phyloP scores from a whole-genome alignment of 1,140 invertebrate species.

The Bombus impatiens region DNA sequence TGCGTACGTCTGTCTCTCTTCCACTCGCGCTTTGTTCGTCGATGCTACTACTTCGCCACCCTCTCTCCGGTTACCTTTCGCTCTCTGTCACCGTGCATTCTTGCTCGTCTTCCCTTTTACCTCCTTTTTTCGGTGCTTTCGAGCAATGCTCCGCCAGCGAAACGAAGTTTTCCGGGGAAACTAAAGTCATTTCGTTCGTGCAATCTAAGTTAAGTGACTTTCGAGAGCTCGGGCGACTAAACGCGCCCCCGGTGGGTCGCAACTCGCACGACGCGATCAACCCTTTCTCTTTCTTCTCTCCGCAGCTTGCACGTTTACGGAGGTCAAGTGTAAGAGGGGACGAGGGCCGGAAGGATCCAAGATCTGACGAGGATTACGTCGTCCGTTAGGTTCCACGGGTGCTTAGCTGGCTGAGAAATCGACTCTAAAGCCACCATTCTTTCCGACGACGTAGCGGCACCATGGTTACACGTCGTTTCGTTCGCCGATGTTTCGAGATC shows the following conservation, averaged over 20 bases:
- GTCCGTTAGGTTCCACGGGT: conserved; percentile 49
- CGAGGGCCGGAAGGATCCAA: conserved; percentile 26
- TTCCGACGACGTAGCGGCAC: conserved; percentile 2
- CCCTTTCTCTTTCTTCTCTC: conserved; percentile 40
- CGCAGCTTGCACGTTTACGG: no score
- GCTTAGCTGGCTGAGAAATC: conserved; percentile 58
- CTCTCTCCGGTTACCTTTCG: not conserved
- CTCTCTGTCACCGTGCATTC: conserved; percentile 38
- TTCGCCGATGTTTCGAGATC: not conserved
- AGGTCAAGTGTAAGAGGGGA: no score
- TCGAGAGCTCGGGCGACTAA: conserved; percentile 78
- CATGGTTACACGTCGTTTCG: not conserved
- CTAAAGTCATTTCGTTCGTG: conserved; percentile 82
- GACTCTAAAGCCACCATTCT: conserved; percentile 33
- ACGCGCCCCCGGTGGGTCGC: conserved; percentile 68
- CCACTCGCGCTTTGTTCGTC: not conserved
- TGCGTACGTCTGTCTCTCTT: not conserved
- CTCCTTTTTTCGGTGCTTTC: conserved; percentile 59
- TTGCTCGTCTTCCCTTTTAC: not conserved
- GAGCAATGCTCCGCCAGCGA: conserved; percentile 64
- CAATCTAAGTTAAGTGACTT: conserved; percentile 83
- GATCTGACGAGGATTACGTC: conserved; percentile 65
- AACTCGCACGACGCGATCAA: conserved; percentile 41
- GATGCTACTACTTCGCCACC: not conserved
- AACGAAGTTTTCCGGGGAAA: conserved; percentile 77